Conservation (phyloP, 2,113 vertebrate genomes). For the Fregetta grallaria region DNA sequence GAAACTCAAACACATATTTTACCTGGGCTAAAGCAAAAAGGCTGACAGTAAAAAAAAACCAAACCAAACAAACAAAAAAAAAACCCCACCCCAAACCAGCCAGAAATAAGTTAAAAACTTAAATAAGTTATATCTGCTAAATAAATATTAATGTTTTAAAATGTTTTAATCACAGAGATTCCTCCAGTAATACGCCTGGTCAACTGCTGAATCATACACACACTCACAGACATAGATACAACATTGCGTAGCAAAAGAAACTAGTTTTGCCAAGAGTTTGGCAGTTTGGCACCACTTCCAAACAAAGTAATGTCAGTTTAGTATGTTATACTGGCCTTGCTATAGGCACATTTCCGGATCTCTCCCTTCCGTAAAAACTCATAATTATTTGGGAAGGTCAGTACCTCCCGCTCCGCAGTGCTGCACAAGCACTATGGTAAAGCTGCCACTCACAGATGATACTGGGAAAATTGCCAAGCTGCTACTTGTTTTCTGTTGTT, state of each 20-base stretch:
- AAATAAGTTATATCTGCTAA: not conserved
- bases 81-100: fast-evolving
- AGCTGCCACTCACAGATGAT: not conserved
- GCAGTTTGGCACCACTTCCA: not conserved
- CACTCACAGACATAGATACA: not conserved
- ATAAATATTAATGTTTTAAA: not conserved
- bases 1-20: not conserved
- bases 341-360: not conserved
- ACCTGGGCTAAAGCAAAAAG: not conserved
- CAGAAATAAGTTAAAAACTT: not conserved
- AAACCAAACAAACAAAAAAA: too few species aligned
- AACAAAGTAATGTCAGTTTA: not conserved
- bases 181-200: not conserved
- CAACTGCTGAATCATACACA: not conserved
- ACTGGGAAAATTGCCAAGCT: slow-evolving; percentile 62
- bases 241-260: not conserved
- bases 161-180: not conserved
- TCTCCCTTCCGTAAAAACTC: not conserved
- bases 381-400: not conserved
- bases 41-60: not conserved
- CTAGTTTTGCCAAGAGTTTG: not conserved
- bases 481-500: not conserved
- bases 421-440: not conserved
- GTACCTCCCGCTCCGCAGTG: not conserved
- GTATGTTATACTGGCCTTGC: not conserved